phyloP scores from a whole-genome alignment of 2,888 invertebrate species.

The Nysson spinosus region DNA sequence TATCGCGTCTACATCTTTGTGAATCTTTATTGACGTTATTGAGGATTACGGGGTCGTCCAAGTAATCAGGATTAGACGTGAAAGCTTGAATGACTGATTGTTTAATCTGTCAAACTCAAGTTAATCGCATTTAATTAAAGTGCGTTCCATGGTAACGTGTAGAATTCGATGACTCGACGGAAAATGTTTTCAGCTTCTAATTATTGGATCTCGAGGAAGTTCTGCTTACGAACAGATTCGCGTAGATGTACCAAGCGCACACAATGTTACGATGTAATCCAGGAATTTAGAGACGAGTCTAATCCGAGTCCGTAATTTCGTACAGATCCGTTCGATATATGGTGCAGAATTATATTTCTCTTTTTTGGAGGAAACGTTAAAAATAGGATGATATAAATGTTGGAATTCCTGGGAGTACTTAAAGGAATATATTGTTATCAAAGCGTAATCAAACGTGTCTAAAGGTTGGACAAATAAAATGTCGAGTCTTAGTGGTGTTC shows the following conservation, averaged over 20 bases:
- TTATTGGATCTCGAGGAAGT: constrained; percentile 40
- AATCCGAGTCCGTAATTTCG: constrained; percentile 21
- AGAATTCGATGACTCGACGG: constrained; percentile 40
- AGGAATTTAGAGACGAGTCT: constrained; percentile 20
- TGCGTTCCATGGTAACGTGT: constrained; percentile 8
- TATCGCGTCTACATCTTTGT: too few species aligned
- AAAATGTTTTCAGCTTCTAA: constrained; percentile 48
- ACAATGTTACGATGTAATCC: constrained; percentile 16
- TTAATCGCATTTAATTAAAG: constrained; percentile 38
- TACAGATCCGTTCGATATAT: constrained; percentile 6
- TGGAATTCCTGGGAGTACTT: too few species aligned
- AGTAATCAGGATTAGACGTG: constrained; percentile 4
- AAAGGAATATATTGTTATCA: too few species aligned
- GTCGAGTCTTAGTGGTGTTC: too few species aligned
- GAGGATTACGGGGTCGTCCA: too few species aligned
- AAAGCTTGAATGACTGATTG: background rate
- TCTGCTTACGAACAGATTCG: constrained; percentile 18
- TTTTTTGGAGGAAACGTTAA: too few species aligned
- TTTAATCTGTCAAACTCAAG: constrained; percentile 29
- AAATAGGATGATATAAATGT: too few species aligned
- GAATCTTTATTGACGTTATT: too few species aligned
- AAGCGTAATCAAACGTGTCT: too few species aligned
- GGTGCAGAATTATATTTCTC: too few species aligned
- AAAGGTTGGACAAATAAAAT: too few species aligned
- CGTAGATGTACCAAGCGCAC: too few species aligned